Base-by-base conservation (phyloP, 1,140 invertebrate species). In the Parasteatoda tepidariorum region DNA sequence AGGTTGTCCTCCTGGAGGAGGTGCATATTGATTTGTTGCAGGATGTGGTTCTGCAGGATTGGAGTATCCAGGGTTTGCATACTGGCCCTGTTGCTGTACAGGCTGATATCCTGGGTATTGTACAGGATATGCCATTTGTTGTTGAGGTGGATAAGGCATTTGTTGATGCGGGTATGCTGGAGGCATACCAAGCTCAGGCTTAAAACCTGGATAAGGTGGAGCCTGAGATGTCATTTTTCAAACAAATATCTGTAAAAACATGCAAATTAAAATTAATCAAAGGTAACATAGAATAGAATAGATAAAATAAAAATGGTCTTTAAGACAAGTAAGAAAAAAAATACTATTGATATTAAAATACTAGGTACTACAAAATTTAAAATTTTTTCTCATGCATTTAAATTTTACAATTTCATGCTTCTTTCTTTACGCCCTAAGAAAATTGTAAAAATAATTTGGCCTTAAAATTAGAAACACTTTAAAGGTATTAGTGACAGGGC, bases 121-220 rank as follows among this genome's bases (percentile, higher is more conserved):
- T 18, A 7, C 41, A 48, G 41, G 7, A 48, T 48, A 9, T 18
- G 41, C 7, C 7, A 9, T 9, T 7, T 48, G 7, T 9, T 59
- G 57, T 26, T 9, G 1, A 7, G 57, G 57, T n/a, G 18, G 18
- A n/a, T 2, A 13, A 7, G 13, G 13, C 54, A n/a, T 55, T 22
- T 71, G 48, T 5, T 71, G 68, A 7, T 62, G 57, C 6, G 55
- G 73, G 62, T 62, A 61, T 26, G 31, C 7, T 61, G 34, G 55
- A n/a, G 73, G 24, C 15, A n/a, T 22, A 7, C 24, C 57, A 15
- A 75, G 22, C 3, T 75, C 55, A 41, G 57, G 73, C 33, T 31
- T 38, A 26, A 75, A 75, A n/a, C 73, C 73, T 28, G 73, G 73
- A 48, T 75, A 75, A 3, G 73, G 73, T 26, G 66, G 66, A 26